Percentiles rank a stretch among this genome's conserved stretches.
phyloP scores from a whole-genome alignment of 2,888 invertebrate species.

The Himalopsyche kuldschensis region DNA sequence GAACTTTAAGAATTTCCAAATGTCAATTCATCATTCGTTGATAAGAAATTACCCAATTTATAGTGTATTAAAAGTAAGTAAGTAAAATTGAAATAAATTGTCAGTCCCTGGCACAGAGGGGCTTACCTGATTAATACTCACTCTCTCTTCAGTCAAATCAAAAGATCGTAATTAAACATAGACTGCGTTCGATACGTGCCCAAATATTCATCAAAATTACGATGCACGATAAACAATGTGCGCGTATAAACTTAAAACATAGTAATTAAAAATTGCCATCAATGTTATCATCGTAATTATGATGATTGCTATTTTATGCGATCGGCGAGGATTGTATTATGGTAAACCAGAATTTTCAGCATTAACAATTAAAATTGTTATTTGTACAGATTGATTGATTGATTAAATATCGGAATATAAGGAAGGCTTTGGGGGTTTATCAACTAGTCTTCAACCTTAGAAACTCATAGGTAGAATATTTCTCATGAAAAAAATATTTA shows the following conservation, averaged over 20 bases:
- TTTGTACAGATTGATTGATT: neutral
- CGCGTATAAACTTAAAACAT: slow-evolving; percentile 12
- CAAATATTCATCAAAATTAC: slow-evolving; percentile 22
- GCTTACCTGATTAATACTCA: slow-evolving; percentile 8
- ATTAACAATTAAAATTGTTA: neutral
- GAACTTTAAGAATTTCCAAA: too few species aligned
- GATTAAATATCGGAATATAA: neutral
- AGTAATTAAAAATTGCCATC: slow-evolving; percentile 25
- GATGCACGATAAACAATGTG: slow-evolving; percentile 29
- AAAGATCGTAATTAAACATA: slow-evolving; percentile 31
- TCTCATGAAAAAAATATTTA: neutral
- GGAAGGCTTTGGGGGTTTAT: neutral
- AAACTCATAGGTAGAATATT: neutral
- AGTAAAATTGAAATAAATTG: too few species aligned
- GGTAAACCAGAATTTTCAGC: neutral
- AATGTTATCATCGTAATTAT: neutral
- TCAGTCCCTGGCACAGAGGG: neutral
- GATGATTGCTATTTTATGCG: neutral
- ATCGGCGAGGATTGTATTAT: neutral
- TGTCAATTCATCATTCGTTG: too few species aligned
- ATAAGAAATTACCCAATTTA: too few species aligned
- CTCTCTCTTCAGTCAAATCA: slow-evolving; percentile 13
- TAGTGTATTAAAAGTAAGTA: too few species aligned
- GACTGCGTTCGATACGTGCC: slow-evolving; percentile 8
- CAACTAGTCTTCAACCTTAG: neutral